Base-by-base conservation (phyloP, 2,888 invertebrate genomes). In the Drosophila peninsularis region DNA sequence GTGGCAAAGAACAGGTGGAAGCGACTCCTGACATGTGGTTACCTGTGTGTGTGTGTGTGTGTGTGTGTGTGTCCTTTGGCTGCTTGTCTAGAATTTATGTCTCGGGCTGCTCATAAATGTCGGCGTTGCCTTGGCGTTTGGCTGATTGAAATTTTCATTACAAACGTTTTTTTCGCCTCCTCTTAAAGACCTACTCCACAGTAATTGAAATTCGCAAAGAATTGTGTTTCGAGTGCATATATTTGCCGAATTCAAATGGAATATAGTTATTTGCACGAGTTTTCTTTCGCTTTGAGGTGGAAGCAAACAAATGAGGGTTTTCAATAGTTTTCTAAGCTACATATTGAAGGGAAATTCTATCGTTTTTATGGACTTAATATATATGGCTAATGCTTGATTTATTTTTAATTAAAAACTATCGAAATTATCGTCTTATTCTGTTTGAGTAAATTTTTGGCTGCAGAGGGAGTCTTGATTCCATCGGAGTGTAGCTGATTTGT, bases 91-190 rank as follows among this genome's bases (percentile, higher is more conserved):
- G 60, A 81, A 84, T 82, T 83, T 81, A 81, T 83, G 81, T 69
- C 76, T 60, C 79, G 70, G 62, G 66, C 62, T 55, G 79, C 84
- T 81, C 81, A 83, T 81, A 81, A 81, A 83, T 70, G 84, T 82
- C 82, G 58, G 36, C 50, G 60, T 63, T 54, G 67, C 52, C 60
- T 49, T 64, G 49, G 57, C 61, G 64, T 63, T 66, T 24, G 67
- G 75, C 68, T 81, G 80, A 81, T 81, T 81, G 80, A 81, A 80
- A 80, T 72, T 78, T 78, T 66, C 71, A 64, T 68, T 64, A 49
- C 58, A 58, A 13, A 58, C 69, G 14, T 21, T n/a, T 21, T 11
- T 41, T 30, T 5, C 24, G 55, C 27, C 30, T 17, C 32, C 62
- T 45, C 24, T 19, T 14, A 53, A 61, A 57, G 60, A 65, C 30